Percentiles rank a stretch among this genome's conserved stretches.
Conservation (phyloP, 2,113 vertebrate genomes). For the Paramisgurnus dabryanus region DNA sequence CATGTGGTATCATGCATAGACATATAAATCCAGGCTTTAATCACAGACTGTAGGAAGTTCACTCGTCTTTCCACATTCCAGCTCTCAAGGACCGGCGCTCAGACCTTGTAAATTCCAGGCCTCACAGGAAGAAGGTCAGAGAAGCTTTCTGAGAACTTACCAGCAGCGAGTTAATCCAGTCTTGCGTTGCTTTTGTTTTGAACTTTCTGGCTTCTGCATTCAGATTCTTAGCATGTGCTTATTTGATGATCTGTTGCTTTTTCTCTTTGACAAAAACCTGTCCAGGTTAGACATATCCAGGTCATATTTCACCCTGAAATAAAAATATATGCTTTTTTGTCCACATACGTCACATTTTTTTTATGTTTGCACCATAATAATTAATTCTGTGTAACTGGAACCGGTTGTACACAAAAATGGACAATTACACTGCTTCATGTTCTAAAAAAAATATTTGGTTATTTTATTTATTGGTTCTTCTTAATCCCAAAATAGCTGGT, state of each 20-base stretch:
- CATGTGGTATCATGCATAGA: conserved; percentile 33
- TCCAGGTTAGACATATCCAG: no score
- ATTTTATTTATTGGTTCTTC: no score
- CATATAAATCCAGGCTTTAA: conserved; percentile 33
- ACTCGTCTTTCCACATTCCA: conserved; percentile 61
- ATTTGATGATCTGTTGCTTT: neutral
- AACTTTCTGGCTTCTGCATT: neutral
- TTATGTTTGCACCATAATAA: no score
- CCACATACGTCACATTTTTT: no score
- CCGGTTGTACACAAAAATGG: no score
- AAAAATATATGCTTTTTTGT: no score
- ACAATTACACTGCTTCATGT: no score
- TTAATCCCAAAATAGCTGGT: no score
- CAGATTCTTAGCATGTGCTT: neutral
- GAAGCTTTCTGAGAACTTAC: conserved; percentile 50
- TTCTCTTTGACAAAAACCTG: neutral
- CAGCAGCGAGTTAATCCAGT: conserved; percentile 14
- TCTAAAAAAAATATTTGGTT: no score
- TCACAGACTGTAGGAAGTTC: conserved; percentile 58
- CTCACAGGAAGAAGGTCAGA: conserved; percentile 66
- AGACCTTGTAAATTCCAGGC: conserved; percentile 63
- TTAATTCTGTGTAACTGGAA: no score
- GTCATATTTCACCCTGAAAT: no score
- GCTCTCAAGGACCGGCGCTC: conserved; percentile 52
- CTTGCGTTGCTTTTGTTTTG: neutral